Evolutionary conservation across 2,113 vertebrate species (phyloP), one percentile per base, ranked within the genome.

Genomic region (Chaetodon auriga): DNA sequence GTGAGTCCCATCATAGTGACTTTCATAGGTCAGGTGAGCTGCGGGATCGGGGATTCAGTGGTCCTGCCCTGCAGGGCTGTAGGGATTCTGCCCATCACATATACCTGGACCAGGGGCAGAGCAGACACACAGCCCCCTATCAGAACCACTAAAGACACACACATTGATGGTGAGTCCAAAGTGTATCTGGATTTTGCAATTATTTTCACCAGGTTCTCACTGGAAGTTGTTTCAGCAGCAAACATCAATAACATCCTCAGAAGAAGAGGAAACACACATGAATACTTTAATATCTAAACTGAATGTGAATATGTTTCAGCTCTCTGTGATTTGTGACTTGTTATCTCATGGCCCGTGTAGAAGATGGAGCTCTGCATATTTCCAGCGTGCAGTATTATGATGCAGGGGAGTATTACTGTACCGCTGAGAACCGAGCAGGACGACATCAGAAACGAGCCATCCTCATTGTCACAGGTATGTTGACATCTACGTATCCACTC

Each of bases 1-100:
- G 95, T 93, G 57, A 94, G 94, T 73, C 95, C 95, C 30, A 80
- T 95, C 76, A 95, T 96, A 30, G 86, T 95, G 75, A 90, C 65
- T 35, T 91, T 87, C 19, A 1, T 49, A 11, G 73, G 62, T 68
- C 90, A 89, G 25, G 78, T 95, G 75, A 92, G 68, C 16, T 85
- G 90, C 61, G 81, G 54, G 35, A 70, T 80, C 0, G 95, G 95
- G 63, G 82, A 76, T 10, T 74, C 90, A 11, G 93, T 71, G 2
- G 70, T 80, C 36, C 86, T 96, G 16, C 92, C 93, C 49, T 96
- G 95, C 68, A 87, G 25, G 25, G 95, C 95, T 15, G 78, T 93
- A 6, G 95, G 95, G 45, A 85, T 94, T 53, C 82, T 25, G n/a
- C 93, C 95, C 51, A 93, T 96, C 68, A 93, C 76, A 5, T 95